Conservation (phyloP, 2,888 invertebrate species). For the Trichogramma evanescens region DNA sequence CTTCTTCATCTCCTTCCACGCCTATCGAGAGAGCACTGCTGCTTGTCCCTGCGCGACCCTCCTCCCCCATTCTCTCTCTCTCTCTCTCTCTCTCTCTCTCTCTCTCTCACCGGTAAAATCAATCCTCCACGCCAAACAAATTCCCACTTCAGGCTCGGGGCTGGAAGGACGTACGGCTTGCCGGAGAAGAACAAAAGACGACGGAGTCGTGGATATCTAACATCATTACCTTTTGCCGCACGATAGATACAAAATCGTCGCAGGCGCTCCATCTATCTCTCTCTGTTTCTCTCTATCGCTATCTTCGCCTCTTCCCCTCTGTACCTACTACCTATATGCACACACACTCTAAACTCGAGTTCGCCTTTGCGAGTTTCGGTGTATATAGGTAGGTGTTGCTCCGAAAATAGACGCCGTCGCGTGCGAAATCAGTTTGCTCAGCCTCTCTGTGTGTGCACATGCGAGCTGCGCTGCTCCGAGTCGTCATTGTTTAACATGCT, state of each 20-base stretch:
- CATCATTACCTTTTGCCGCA: constrained; percentile 13
- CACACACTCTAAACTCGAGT: no score
- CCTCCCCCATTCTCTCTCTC: constrained; percentile 1
- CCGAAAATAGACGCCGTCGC: constrained; percentile 4
- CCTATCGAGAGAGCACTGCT: no score
- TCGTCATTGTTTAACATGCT: constrained; percentile 43
- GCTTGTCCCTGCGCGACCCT: not conserved
- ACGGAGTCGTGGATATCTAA: not conserved
- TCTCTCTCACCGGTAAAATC: not conserved
- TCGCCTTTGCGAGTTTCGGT: no score
- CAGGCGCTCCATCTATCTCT: not conserved
- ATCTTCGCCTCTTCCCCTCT: no score
- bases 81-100: constrained; percentile 2
- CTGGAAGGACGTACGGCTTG: no score
- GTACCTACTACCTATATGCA: no score
- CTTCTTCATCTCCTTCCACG: no score
- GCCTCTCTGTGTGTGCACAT: no score
- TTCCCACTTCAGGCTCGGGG: not conserved
- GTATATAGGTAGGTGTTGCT: no score
- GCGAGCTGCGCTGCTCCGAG: constrained; percentile 13
- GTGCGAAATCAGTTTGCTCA: constrained; percentile 31
- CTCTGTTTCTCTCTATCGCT: no score
- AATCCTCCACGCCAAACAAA: constrained; percentile 3
- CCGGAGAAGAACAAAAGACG: no score
- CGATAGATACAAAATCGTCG: constrained; percentile 9